These are phyloP conservation scores for Argopecten irradians DNA, from an alignment of 1,140 invertebrate species.

Conservation along the genomic window DNA sequence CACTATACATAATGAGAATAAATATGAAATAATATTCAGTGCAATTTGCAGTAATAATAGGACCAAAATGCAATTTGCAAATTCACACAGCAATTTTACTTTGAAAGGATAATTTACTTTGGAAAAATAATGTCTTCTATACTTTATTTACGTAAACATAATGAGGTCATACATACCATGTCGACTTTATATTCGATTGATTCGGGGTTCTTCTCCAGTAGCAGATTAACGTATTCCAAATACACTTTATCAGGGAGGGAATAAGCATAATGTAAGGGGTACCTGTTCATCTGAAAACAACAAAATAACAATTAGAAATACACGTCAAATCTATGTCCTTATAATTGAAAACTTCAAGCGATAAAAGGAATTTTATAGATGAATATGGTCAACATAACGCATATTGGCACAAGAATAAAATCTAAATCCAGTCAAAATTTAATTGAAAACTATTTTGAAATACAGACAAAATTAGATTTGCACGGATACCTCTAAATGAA, in stretches of 20 bases:
- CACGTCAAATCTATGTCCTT: no score
- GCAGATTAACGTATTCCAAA: conserved; percentile 54
- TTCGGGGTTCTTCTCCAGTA: conserved; percentile 64
- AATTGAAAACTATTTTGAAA: not conserved
- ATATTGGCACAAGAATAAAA: no score
- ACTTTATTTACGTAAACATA: not conserved
- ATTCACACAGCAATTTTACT: no score
- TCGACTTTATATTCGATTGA: conserved; percentile 65
- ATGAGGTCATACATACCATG: conserved; percentile 53
- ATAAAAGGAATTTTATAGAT: no score
- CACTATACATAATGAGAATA: no score
- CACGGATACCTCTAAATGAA: not conserved
- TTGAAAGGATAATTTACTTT: no score
- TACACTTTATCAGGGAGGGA: conserved; percentile 59
- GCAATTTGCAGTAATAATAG: no score
- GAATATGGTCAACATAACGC: no score
- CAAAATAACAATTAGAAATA: not conserved
- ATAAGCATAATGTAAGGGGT: conserved; percentile 71
- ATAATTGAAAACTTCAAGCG: no score
- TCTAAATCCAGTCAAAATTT: no score
- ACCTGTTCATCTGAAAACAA: conserved; percentile 65
- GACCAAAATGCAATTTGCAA: no score
- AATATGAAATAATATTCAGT: no score
- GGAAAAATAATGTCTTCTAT: not conserved
- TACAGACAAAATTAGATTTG: not conserved